These are phyloP conservation scores for Eulemur albifrons DNA, from an alignment of 2,797 vertebrate genomes.

Conservation along the genomic window DNA sequence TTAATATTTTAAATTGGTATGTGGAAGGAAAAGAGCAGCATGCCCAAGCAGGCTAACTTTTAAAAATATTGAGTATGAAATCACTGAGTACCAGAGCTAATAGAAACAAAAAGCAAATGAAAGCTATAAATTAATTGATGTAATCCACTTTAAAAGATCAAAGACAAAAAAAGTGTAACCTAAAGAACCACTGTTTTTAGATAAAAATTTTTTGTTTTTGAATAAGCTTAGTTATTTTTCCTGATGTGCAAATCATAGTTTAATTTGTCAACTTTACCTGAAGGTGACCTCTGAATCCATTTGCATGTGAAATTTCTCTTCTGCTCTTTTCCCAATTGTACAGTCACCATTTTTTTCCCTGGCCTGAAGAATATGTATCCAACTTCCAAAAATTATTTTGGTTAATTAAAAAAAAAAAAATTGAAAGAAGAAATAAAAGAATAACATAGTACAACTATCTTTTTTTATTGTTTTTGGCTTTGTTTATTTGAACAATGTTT, in stretches of 20 bases:
- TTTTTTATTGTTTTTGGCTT: neutral
- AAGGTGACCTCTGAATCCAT: neutral
- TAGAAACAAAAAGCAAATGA: neutral
- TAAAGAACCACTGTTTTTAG: neutral
- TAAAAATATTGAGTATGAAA: neutral
- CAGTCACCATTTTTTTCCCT: neutral
- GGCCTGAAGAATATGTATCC: neutral
- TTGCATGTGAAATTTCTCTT: neutral
- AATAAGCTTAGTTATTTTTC: neutral
- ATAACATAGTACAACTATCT: neutral
- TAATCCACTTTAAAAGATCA: neutral
- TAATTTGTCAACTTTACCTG: neutral
- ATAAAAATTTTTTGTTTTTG: neutral
- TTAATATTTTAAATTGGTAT: constrained; percentile 32
- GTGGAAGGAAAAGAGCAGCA: neutral
- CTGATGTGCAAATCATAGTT: neutral
- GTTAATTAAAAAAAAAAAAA: neutral
- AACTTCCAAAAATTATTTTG: neutral
- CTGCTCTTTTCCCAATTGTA: neutral
- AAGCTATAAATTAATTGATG: neutral
- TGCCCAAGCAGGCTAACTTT: neutral
- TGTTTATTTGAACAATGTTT: neutral
- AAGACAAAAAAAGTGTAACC: neutral
- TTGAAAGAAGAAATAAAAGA: constrained; percentile 1
- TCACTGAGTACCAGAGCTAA: neutral